Evolutionary conservation across 1,140 invertebrate species (phyloP), one percentile per base, ranked within the genome.

Genomic region (Formica selysi): DNA sequence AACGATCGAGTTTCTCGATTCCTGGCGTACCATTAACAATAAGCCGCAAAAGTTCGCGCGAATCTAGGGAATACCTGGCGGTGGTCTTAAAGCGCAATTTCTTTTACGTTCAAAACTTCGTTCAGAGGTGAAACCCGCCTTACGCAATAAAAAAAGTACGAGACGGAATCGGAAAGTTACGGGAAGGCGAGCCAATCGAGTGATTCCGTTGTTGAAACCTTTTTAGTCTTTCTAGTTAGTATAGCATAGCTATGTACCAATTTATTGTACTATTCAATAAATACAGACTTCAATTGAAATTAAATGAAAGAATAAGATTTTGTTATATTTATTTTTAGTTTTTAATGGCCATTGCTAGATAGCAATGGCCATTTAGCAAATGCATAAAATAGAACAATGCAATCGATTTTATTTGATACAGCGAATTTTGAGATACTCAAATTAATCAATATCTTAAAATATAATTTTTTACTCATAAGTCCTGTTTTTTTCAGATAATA

Each of bases 21-120:
- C 68, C n/a, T 22, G 51, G 10, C n/a, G 5, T 3, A 19, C 22
- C 51, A 59, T 13, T 73, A 29, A 29, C 26, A 29, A 29, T 29
- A 76, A 76, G 38, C 36, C 61, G 41, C 51, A 22, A 48, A 87
- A 79, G 59, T 87, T 89, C 16, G 8, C 44, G 22, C 78, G 62
- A 85, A 61, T 61, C 16, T 76, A 26, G 41, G 57, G 64, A 87
- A 88, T 87, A 76, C 78, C 38, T 74, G 22, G 11, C 22, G 0
- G 29, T 36, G 48, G 65, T 51, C 54, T 89, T 76, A 79, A 84
- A 83, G 29, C 54, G 44, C 7, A 76, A 16, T 48, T 38, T 19
- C 71, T 26, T 57, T 86, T 80, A 36, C 51, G 29, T 26, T 67
- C 26, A 73, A 67, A 89, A 89, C 51, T 89, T 89, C 36, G 51